phyloP scores from a whole-genome alignment of 2,888 invertebrate species.

The Saturnia japonica region DNA sequence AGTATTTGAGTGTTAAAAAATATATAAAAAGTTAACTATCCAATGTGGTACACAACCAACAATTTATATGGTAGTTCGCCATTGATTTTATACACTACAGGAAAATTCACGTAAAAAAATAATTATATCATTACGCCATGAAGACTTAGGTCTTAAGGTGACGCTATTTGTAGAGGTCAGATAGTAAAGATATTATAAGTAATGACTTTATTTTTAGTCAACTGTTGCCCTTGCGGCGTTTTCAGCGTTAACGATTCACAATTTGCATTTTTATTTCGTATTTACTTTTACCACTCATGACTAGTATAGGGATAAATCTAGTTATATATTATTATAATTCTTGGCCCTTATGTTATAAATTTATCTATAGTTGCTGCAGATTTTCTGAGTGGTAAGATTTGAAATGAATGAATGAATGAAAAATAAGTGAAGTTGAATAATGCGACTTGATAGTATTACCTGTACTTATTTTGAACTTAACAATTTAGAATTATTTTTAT shows the following conservation, averaged over 20 bases:
- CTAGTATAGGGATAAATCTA: no score
- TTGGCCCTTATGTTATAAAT: no score
- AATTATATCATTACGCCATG: background rate
- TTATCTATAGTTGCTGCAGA: no score
- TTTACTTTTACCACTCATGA: background rate
- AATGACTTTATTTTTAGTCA: background rate
- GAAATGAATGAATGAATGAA: no score
- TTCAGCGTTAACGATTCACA: background rate
- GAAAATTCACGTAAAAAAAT: background rate
- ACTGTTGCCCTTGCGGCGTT: background rate
- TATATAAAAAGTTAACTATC: background rate
- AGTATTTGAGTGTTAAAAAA: background rate
- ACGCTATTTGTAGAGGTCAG: background rate
- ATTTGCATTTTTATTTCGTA: background rate
- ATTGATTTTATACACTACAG: background rate
- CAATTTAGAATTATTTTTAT: no score
- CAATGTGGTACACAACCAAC: background rate
- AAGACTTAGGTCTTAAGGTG: background rate
- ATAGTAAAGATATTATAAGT: background rate
- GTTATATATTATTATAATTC: no score
- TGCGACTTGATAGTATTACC: no score
- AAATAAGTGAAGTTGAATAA: no score
- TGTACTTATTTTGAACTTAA: no score
- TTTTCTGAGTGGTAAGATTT: no score
- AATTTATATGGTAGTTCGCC: background rate